These are phyloP conservation scores for Drosophila siamana DNA, from an alignment of 2,888 invertebrate species.

Conservation along the genomic window DNA sequence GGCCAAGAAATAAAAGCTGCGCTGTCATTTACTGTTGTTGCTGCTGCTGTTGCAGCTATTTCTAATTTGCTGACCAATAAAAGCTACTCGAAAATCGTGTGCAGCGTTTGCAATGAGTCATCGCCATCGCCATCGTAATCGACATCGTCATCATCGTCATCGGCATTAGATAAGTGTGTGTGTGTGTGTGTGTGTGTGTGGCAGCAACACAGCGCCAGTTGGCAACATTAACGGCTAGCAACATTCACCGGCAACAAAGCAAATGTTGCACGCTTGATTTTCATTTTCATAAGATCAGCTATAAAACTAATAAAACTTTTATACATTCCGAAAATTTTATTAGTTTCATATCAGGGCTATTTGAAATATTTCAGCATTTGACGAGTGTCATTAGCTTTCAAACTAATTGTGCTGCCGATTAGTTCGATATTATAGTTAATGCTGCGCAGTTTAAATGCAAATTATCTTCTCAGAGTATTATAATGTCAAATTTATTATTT, in stretches of 20 bases:
- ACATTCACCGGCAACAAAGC: constrained; percentile 36
- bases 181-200: constrained; percentile 18
- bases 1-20: constrained; percentile 37
- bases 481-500: too few species aligned
- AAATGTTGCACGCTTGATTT: constrained; percentile 20
- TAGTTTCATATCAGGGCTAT: too few species aligned
- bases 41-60: constrained; percentile 48
- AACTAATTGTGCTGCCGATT: constrained; percentile 1
- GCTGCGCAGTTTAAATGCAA: neutral
- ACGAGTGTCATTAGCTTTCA: neutral
- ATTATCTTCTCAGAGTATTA: neutral
- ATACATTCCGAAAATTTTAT: too few species aligned
- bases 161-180: neutral
- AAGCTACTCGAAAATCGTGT: constrained; percentile 31
- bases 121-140: constrained; percentile 29
- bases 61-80: constrained; percentile 65
- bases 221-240: constrained; percentile 17
- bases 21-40: constrained; percentile 46
- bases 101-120: constrained; percentile 54
- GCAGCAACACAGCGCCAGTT: constrained; percentile 32
- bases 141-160: constrained; percentile 8
- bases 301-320: too few species aligned
- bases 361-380: neutral
- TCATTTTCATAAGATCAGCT: too few species aligned
- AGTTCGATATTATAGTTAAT: neutral